Percentiles rank a stretch among this genome's conserved stretches.
phyloP scores from a whole-genome alignment of 2,113 vertebrate species.

The Oxyruncus cristatus region DNA sequence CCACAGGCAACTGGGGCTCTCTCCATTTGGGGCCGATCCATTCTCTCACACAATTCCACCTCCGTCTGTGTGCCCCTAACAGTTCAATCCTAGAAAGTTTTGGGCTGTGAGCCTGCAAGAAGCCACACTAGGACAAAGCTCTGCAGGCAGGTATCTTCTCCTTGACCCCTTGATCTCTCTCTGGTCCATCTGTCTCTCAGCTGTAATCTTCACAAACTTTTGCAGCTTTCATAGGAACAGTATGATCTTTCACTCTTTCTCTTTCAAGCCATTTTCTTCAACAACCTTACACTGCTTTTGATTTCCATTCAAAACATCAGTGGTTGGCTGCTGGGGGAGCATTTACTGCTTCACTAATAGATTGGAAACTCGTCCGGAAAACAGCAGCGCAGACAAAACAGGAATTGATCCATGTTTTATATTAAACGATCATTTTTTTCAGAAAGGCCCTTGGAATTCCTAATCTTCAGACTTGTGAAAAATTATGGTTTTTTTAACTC shows the following conservation, averaged over 20 bases:
- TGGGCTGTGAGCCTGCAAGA: background rate
- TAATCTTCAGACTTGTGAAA: background rate
- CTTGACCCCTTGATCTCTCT: background rate
- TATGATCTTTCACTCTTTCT: background rate
- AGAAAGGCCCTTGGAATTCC: background rate
- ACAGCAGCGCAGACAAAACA: background rate
- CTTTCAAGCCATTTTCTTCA: background rate
- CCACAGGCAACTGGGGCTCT: accelerated
- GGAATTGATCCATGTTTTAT: background rate
- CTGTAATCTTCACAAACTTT: background rate
- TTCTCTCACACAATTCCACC: background rate
- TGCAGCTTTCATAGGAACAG: background rate
- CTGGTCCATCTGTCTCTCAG: background rate
- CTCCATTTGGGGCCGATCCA: background rate
- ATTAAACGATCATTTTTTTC: background rate
- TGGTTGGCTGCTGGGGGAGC: background rate
- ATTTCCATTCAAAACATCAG: background rate
- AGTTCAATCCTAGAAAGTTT: background rate
- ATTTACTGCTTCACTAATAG: background rate
- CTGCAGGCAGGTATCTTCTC: background rate
- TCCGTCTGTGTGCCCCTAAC: background rate
- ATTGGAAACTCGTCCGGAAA: background rate
- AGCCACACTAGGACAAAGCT: background rate
- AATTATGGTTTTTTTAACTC: background rate
- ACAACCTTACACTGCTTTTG: background rate